phyloP scores from a whole-genome alignment of 2,113 vertebrate species.

The Cololabis saira region DNA sequence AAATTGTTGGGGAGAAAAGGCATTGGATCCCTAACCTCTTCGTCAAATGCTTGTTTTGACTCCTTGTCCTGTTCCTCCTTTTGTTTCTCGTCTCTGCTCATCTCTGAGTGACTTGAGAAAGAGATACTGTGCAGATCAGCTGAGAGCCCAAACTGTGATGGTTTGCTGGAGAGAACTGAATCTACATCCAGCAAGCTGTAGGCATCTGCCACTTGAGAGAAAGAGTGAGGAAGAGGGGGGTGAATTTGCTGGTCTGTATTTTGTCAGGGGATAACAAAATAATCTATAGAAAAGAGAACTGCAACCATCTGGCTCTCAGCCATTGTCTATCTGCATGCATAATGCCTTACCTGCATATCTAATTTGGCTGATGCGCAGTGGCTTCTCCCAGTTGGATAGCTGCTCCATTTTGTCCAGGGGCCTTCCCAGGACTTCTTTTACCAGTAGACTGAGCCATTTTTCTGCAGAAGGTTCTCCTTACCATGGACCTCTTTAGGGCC shows the following conservation, averaged over 20 bases:
- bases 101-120: conserved; percentile 49
- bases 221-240: background rate
- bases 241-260: conserved; percentile 23
- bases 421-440: conserved; percentile 85
- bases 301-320: conserved; percentile 48
- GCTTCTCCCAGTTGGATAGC: conserved; percentile 92
- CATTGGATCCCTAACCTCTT: conserved; percentile 56
- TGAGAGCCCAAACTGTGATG: conserved; percentile 73
- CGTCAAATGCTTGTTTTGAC: conserved; percentile 19
- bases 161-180: conserved; percentile 76
- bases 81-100: conserved; percentile 56
- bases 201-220: conserved; percentile 78
- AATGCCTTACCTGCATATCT: conserved; percentile 85
- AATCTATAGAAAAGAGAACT: conserved; percentile 35
- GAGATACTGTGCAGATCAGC: conserved; percentile 64
- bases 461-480: conserved; percentile 62
- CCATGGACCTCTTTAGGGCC: conserved; percentile 51
- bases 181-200: conserved; percentile 90
- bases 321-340: conserved; percentile 40
- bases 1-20: background rate
- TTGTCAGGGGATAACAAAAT: conserved; percentile 44
- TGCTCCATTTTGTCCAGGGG: conserved; percentile 89
- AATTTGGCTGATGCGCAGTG: conserved; percentile 85
- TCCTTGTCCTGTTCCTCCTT: conserved; percentile 62
- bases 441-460: conserved; percentile 89